phyloP scores from a whole-genome alignment of 2,797 vertebrate genomes.

The Enteromius mattozi region DNA sequence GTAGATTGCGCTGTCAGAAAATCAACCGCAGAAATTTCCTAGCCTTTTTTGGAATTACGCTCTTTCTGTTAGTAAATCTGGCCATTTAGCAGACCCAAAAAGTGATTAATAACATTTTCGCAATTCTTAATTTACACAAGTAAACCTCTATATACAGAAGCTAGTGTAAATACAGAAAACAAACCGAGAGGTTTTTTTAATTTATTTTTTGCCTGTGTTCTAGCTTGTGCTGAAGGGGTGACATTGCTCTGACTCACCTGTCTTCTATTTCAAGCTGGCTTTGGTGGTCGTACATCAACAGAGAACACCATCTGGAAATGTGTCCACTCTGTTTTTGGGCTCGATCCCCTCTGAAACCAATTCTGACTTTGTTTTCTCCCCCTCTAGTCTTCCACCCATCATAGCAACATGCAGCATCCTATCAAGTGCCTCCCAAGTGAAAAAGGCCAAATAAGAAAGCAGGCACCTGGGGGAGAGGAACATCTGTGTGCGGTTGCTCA shows the following conservation, averaged over 20 bases:
- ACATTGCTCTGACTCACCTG: conserved; percentile 25
- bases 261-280: conserved; percentile 36
- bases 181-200: background rate
- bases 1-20: background rate
- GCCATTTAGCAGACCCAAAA: background rate
- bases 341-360: conserved; percentile 39
- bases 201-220: background rate
- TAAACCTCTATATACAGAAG: background rate
- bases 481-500: conserved; percentile 49
- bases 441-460: conserved; percentile 41
- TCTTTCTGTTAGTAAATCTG: background rate
- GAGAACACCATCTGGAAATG: conserved; percentile 53
- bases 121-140: background rate
- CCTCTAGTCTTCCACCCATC: conserved; percentile 48
- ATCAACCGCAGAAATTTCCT: background rate
- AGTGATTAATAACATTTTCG: background rate
- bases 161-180: background rate
- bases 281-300: conserved; percentile 42
- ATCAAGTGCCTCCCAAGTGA: conserved; percentile 44
- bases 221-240: conserved; percentile 10
- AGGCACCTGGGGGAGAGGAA: conserved; percentile 52
- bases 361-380: conserved; percentile 46
- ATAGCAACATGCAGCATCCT: conserved; percentile 42
- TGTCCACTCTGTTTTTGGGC: conserved; percentile 36
- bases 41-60: too few species aligned